phyloP scores from a whole-genome alignment of 2,888 invertebrate genomes.

The Chamaedrilus cognettii region DNA sequence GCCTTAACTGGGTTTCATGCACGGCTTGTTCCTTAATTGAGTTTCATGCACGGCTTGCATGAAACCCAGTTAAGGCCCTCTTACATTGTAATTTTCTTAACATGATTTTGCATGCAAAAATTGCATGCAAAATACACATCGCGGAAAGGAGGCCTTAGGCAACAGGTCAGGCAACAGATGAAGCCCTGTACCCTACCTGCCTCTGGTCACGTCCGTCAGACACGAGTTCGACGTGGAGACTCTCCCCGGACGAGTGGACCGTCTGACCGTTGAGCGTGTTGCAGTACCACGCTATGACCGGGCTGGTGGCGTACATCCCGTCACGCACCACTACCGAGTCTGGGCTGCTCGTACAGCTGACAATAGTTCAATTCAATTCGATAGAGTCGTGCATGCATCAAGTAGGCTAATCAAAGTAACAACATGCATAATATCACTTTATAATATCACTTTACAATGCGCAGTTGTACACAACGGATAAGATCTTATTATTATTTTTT shows the following conservation, averaged over 20 bases:
- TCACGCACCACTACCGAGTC: conserved; percentile 34
- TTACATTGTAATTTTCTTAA: too few relatives aligned
- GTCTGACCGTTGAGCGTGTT: conserved; percentile 32
- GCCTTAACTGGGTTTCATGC: too few relatives aligned
- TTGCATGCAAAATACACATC: too few relatives aligned
- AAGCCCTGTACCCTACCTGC: conserved; percentile 35
- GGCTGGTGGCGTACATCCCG: conserved; percentile 23
- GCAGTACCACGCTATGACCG: conserved; percentile 36
- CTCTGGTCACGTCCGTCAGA: conserved; percentile 31
- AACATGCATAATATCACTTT: background rate
- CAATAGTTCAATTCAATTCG: background rate
- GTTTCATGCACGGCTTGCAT: too few relatives aligned
- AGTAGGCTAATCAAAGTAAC: background rate
- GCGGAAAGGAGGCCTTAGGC: too few relatives aligned
- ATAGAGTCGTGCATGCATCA: background rate
- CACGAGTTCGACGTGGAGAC: conserved; percentile 30
- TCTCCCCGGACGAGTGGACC: conserved; percentile 30
- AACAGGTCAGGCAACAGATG: too few relatives aligned
- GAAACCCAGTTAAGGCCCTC: too few relatives aligned
- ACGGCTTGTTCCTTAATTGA: too few relatives aligned
- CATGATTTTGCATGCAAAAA: too few relatives aligned
- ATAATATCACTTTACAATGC: too few relatives aligned
- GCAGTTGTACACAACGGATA: too few relatives aligned
- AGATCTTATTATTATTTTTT: too few relatives aligned
- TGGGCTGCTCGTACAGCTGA: conserved; percentile 33